Evolutionary conservation across 1,140 invertebrate species (phyloP).

Genomic region (Rhagoletis zephyria): DNA sequence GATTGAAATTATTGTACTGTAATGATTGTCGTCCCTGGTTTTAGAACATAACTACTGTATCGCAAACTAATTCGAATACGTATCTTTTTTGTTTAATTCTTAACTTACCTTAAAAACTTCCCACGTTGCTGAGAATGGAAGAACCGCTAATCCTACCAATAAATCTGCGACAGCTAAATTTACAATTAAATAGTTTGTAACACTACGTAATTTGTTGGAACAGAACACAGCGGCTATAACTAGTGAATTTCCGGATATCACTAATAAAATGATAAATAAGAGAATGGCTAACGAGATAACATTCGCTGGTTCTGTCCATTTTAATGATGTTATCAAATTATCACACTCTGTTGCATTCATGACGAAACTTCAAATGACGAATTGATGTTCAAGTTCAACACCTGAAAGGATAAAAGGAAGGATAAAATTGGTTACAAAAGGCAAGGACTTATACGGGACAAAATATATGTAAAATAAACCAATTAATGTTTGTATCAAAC

Average conservation of each 20-base stretch:
- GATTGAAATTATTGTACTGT: no score
- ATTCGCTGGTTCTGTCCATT: slow-evolving; percentile 83
- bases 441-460: no score
- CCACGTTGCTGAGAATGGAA: slow-evolving; percentile 90
- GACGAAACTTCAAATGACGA: slow-evolving; percentile 67
- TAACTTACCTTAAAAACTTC: slow-evolving; percentile 87
- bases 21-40: no score
- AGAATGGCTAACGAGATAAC: slow-evolving; percentile 84
- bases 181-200: slow-evolving; percentile 95
- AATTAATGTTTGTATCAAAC: no score
- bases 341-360: slow-evolving; percentile 84
- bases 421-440: no score
- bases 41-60: no score
- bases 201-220: slow-evolving; percentile 88
- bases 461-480: no score
- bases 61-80: no score
- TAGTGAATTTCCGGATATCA: slow-evolving; percentile 90
- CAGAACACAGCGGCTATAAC: slow-evolving; percentile 93
- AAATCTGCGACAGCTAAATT: slow-evolving; percentile 94
- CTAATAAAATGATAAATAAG: slow-evolving; percentile 87
- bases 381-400: slow-evolving; percentile 66
- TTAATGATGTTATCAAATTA: slow-evolving; percentile 82
- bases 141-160: slow-evolving; percentile 90
- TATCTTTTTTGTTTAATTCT: no score
- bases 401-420: slow-evolving; percentile 61